phyloP scores from a whole-genome alignment of 2,888 invertebrate species.

The Hyposoter dolosus region DNA sequence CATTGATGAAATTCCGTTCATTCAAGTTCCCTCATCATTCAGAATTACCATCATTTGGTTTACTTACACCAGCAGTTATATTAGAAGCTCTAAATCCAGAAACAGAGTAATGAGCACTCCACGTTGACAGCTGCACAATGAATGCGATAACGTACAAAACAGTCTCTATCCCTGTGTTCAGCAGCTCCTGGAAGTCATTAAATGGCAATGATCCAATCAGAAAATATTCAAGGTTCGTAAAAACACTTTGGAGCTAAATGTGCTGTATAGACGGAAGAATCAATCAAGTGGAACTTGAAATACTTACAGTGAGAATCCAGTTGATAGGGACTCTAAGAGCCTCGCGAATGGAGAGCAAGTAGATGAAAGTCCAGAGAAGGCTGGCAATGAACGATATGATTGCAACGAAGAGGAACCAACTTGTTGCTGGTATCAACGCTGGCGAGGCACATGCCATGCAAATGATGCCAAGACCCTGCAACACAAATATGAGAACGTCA shows the following conservation, averaged over 20 bases:
- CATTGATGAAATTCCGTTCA: not conserved
- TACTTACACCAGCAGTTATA: conserved; percentile 92
- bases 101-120: conserved; percentile 84
- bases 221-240: not conserved
- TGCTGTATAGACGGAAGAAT: not conserved
- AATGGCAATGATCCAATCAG: not conserved
- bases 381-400: conserved; percentile 93
- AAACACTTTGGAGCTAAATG: not conserved
- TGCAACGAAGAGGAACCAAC: conserved; percentile 95
- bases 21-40: not conserved
- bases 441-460: conserved; percentile 94
- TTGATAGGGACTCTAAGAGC: conserved; percentile 91
- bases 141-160: conserved; percentile 92
- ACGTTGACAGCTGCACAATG: conserved; percentile 91
- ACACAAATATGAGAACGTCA: conserved; percentile 76
- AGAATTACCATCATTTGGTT: not conserved
- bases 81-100: conserved; percentile 84
- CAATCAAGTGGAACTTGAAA: not conserved
- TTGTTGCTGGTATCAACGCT: conserved; percentile 87
- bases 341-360: conserved; percentile 92
- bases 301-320: conserved; percentile 93
- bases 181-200: conserved; percentile 89
- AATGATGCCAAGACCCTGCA: conserved; percentile 93
- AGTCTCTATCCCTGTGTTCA: conserved; percentile 90
- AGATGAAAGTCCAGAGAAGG: conserved; percentile 92